Evolutionary conservation across 2,888 invertebrate genomes (phyloP).

Genomic region (Plemyria rubiginata): DNA sequence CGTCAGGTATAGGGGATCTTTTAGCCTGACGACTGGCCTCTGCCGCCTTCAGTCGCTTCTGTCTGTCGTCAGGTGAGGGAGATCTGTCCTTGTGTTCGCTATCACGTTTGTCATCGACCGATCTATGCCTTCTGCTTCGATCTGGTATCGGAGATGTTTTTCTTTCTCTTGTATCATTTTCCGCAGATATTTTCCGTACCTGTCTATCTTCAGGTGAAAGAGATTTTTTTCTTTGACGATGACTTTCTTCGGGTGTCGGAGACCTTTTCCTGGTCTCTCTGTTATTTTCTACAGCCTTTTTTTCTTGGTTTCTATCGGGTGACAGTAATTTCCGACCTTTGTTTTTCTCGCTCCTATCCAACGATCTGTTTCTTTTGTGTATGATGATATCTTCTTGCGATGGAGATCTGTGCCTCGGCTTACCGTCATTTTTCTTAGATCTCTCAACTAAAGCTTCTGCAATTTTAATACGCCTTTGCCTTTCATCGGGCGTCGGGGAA

Average conservation of each 20-base stretch:
- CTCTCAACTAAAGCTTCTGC: constrained; percentile 16
- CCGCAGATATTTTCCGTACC: constrained; percentile 23
- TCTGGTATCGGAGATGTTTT: constrained; percentile 28
- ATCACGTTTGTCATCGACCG: constrained; percentile 12
- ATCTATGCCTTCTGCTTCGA: constrained; percentile 14
- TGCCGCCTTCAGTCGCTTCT: constrained; percentile 26
- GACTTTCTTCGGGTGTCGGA: constrained; percentile 13
- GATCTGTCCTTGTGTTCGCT: constrained; percentile 21
- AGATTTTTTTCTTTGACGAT: constrained; percentile 23
- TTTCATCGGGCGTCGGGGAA: constrained; percentile 23
- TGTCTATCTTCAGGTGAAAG: constrained; percentile 20
- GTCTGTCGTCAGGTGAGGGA: constrained; percentile 26
- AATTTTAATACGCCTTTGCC: constrained; percentile 23
- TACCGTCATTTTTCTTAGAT: constrained; percentile 15
- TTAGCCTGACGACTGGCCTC: constrained; percentile 19
- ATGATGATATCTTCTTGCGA: constrained; percentile 13
- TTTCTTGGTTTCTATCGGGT: constrained; percentile 10
- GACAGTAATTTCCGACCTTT: constrained; percentile 15
- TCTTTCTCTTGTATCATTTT: constrained; percentile 19
- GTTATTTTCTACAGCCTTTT: constrained; percentile 20
- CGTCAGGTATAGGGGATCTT: constrained; percentile 17
- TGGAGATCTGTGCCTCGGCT: constrained; percentile 16
- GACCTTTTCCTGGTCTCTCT: constrained; percentile 15
- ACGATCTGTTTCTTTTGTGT: constrained; percentile 21
- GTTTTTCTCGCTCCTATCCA: constrained; percentile 24